These are phyloP conservation scores for Mythimna pallens DNA, from an alignment of 2,888 invertebrate species.

Conservation along the genomic window DNA sequence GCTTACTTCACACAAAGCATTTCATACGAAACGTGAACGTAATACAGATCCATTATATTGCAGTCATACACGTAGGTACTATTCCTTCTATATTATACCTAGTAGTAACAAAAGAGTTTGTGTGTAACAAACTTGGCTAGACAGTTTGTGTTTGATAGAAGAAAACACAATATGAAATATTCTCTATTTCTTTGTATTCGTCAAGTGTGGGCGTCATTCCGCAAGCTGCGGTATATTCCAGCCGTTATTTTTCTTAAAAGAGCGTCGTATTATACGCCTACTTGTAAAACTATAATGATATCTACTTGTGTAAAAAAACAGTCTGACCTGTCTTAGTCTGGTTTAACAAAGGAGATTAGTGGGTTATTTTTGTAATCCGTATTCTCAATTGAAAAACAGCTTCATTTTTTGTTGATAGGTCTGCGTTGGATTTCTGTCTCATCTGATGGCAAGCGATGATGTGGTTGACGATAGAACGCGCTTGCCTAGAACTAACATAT, in stretches of 20 bases:
- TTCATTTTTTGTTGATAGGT: neutral
- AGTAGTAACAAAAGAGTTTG: too few species aligned
- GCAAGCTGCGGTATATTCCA: conserved; percentile 26
- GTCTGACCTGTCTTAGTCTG: conserved; percentile 4
- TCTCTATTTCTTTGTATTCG: conserved; percentile 45
- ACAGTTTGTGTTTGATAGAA: conserved; percentile 33
- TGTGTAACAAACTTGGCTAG: conserved; percentile 9
- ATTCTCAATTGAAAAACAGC: neutral
- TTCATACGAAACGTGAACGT: neutral
- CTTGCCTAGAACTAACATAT: too few species aligned
- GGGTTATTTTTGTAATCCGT: neutral
- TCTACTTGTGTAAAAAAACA: neutral
- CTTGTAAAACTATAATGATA: conserved; percentile 35
- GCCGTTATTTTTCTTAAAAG: conserved; percentile 43
- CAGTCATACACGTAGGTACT: neutral
- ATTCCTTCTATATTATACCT: neutral
- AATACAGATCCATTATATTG: neutral
- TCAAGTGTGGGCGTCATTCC: conserved; percentile 35
- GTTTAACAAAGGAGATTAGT: neutral
- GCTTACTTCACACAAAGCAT: neutral
- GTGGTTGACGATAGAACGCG: too few species aligned
- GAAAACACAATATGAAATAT: conserved; percentile 39
- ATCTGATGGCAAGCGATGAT: too few species aligned
- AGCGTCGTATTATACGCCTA: conserved; percentile 25
- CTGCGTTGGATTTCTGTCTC: too few species aligned